Evolutionary conservation across 2,113 vertebrate species (phyloP).

Genomic region (Shinisaurus crocodilurus): DNA sequence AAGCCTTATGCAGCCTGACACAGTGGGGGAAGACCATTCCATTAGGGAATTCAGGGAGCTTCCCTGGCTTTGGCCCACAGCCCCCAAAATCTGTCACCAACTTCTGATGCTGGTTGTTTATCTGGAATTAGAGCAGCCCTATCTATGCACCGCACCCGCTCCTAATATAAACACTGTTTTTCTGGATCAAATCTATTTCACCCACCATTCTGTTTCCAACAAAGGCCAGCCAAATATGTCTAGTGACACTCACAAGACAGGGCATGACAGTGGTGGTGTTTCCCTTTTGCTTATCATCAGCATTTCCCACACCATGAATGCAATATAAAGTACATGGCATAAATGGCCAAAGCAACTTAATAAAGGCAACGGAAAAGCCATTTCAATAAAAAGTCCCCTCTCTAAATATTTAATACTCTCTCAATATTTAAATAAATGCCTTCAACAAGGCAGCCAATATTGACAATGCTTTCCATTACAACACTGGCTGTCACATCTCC

Average conservation of each 20-base stretch:
- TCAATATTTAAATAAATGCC: constrained; percentile 57
- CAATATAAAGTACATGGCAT: not conserved
- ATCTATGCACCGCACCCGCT: not conserved
- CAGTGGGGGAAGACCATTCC: not conserved
- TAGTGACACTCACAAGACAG: not conserved
- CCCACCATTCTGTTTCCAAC: not conserved
- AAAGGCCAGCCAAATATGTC: not conserved
- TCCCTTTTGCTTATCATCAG: not conserved
- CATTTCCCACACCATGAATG: not conserved
- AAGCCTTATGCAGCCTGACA: not conserved
- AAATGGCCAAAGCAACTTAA: constrained; percentile 46
- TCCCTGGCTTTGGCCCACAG: no score
- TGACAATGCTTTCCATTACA: constrained; percentile 45
- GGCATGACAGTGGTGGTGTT: not conserved
- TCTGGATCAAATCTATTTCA: not conserved
- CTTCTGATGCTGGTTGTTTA: not conserved
- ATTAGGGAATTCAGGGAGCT: not conserved
- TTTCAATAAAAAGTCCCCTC: constrained; percentile 36
- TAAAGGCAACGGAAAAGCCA: constrained; percentile 53
- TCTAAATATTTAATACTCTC: constrained; percentile 29
- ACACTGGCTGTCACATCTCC: constrained; percentile 27
- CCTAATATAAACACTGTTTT: not conserved
- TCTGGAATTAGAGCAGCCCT: not conserved
- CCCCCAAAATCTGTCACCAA: not conserved
- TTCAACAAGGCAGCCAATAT: constrained; percentile 45